Evolutionary conservation across 2,888 invertebrate genomes (phyloP), one percentile per base, ranked within the genome.

Genomic region (Drosophila macrospina): DNA sequence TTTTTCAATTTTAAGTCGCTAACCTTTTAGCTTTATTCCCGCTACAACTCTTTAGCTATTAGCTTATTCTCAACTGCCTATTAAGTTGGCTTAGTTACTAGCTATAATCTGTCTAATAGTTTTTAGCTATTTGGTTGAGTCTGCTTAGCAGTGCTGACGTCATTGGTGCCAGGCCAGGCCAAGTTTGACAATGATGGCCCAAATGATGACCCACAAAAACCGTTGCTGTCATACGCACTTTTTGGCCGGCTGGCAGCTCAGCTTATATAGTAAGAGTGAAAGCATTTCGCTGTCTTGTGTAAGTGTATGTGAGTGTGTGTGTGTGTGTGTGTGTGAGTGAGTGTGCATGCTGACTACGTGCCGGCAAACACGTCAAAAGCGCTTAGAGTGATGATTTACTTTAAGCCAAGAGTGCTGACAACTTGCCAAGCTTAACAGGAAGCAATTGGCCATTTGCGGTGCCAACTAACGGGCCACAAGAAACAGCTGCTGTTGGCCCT

Each of bases 221-320:
- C 42, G 60, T 45, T 51, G 64, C 54, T 45, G 45, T 8, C 34
- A 36, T 16, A 69, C 54, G 72, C 63, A 71, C 60, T 42, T 54
- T 67, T 71, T 65, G 72, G 37, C 52, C 45, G 60, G 30, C 52
- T 39, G 30, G 15, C 41, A 41, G 32, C 7, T 26, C 20, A 52
- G 48, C 64, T 57, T 75, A 81, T 70, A 73, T 69, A 69, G 74
- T 85, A 82, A 83, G 88, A 83, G 88, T 83, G 83, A 83, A 83
- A 83, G 83, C 83, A 83, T 87, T 83, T 83, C 74, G 69, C 88
- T 75, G 65, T 32, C 72, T 59, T 16, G 20, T 20, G n/a, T n/a
- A n/a, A n/a, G n/a, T n/a, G n/a, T n/a, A n/a, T n/a, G n/a, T n/a
- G n/a, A n/a, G 7, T 5, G 7, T 26, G 26, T 4, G 26, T 26